Conservation (phyloP, 2,888 invertebrate species). For the Mimas tiliae region DNA sequence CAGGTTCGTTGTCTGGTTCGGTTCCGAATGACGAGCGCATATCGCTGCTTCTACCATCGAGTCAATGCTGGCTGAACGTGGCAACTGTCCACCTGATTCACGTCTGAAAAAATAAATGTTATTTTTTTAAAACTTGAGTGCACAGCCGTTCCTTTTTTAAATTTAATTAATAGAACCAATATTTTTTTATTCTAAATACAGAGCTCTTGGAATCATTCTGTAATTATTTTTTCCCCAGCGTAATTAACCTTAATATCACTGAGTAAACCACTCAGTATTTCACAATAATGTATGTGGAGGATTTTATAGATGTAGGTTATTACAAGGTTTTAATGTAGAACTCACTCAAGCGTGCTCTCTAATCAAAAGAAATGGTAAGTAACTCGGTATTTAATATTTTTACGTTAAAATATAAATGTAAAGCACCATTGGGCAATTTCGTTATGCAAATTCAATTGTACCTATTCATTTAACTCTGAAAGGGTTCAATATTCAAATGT, state of each 20-base stretch:
- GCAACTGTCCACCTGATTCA: conserved; percentile 83
- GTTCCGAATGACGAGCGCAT: conserved; percentile 78
- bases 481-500: background rate
- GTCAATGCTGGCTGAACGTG: conserved; percentile 92
- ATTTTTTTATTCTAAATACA: no score
- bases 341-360: no score
- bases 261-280: no score
- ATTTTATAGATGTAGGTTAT: no score
- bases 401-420: background rate
- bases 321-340: no score
- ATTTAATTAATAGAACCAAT: background rate
- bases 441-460: conserved; percentile 7
- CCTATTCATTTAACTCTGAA: background rate
- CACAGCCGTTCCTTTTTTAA: background rate
- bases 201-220: no score
- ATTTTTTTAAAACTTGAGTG: background rate
- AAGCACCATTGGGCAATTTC: background rate
- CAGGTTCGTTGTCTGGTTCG: conserved; percentile 62
- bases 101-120: conserved; percentile 61
- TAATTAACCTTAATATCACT: no score
- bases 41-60: conserved; percentile 90
- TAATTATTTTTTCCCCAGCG: no score
- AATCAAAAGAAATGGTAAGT: background rate
- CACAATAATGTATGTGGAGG: no score
- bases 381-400: background rate